Conservation (phyloP, 2,797 vertebrate species). For the Bovichtus variegatus region DNA sequence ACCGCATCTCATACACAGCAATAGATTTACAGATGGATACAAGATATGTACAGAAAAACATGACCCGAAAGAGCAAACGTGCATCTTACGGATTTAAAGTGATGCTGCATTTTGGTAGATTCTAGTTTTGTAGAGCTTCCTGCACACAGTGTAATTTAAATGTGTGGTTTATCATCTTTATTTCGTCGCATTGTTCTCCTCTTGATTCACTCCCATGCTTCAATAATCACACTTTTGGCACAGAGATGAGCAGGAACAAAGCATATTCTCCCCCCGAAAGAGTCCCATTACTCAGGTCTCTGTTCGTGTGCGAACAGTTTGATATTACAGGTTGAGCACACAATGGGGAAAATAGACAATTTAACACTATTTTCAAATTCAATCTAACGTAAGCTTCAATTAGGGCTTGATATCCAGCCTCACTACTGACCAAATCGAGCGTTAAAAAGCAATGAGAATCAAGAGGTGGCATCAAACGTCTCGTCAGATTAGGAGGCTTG, state of each 20-base stretch:
- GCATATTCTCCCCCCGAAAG: background rate
- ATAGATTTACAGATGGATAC: background rate
- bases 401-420: background rate
- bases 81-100: background rate
- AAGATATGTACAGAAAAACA: background rate
- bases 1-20: background rate
- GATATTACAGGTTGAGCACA: background rate
- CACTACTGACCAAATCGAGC: background rate
- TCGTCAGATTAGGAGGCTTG: background rate
- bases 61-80: background rate
- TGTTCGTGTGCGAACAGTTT: background rate
- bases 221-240: background rate
- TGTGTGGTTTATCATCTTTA: background rate
- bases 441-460: background rate
- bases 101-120: too few relatives aligned
- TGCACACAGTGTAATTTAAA: background rate
- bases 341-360: background rate
- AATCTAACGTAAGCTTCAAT: background rate
- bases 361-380: too few relatives aligned
- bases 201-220: background rate
- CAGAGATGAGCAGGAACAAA: background rate
- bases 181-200: background rate
- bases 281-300: background rate
- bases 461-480: background rate
- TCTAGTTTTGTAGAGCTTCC: background rate